Conservation (phyloP, 2,113 vertebrate genomes). For the Probosciger aterrimus region DNA sequence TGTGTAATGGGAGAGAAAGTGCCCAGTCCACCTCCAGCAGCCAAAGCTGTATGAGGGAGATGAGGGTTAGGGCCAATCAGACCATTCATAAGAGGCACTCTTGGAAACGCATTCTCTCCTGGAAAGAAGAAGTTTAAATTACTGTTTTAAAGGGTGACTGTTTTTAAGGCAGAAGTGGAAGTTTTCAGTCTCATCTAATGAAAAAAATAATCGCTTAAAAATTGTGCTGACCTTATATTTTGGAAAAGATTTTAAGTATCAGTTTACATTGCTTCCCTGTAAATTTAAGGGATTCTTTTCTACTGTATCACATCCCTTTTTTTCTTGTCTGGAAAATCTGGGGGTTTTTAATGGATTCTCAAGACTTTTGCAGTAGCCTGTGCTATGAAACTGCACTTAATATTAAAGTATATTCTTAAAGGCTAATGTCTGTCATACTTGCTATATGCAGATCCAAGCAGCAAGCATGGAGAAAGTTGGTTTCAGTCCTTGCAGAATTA, state of each 20-base stretch:
- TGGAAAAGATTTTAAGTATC: neutral
- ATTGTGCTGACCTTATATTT: neutral
- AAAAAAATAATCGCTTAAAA: neutral
- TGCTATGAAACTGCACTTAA: neutral
- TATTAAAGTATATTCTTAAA: neutral
- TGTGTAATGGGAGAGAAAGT: constrained; percentile 82
- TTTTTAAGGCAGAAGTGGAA: neutral
- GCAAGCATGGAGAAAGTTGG: neutral
- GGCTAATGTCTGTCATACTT: neutral
- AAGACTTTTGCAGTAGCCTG: neutral
- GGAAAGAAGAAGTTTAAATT: neutral
- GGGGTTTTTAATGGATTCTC: neutral
- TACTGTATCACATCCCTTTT: neutral
- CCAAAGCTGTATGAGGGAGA: constrained; percentile 73
- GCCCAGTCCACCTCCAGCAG: constrained; percentile 71
- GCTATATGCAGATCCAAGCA: neutral
- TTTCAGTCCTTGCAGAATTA: neutral
- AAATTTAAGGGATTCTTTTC: neutral
- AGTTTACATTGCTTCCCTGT: neutral
- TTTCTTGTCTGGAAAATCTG: neutral
- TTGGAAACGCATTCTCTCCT: constrained; percentile 83
- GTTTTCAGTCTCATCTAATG: neutral
- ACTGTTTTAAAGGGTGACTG: neutral
- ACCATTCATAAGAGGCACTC: constrained; percentile 88
- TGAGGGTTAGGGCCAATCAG: constrained; percentile 80